Conservation (phyloP, 2,113 vertebrate genomes). For the Indri indri region DNA sequence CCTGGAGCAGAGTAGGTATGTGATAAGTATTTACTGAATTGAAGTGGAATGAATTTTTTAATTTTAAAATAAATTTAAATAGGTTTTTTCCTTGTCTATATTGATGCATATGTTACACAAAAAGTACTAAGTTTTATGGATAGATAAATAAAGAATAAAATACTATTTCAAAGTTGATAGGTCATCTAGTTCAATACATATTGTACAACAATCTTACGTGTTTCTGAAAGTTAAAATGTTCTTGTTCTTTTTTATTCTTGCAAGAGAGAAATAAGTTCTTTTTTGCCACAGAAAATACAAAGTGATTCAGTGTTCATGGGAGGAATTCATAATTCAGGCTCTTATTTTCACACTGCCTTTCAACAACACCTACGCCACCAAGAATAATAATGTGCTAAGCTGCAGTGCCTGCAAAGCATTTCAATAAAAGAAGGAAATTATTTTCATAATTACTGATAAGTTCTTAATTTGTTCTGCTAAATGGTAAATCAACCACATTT, state of each 20-base stretch:
- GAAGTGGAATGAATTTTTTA: not conserved
- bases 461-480: conserved; percentile 76
- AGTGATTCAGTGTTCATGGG: conserved; percentile 82
- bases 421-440: conserved; percentile 74
- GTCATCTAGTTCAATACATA: not conserved
- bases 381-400: conserved; percentile 74
- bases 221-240: conserved; percentile 60
- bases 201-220: not conserved
- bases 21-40: conserved; percentile 25
- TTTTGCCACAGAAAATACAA: conserved; percentile 69
- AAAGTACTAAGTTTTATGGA: not conserved
- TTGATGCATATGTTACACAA: not conserved
- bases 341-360: conserved; percentile 81
- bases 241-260: conserved; percentile 34
- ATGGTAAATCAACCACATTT: conserved; percentile 76
- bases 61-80: not conserved
- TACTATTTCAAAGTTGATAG: not conserved
- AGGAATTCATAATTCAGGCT: conserved; percentile 83
- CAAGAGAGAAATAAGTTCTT: conserved; percentile 57
- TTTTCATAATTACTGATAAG: conserved; percentile 81
- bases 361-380: conserved; percentile 80
- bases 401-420: conserved; percentile 63
- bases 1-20: not conserved
- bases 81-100: not conserved
- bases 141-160: not conserved